phyloP scores from a whole-genome alignment of 2,797 vertebrate species.

The Garrulus glandarius region DNA sequence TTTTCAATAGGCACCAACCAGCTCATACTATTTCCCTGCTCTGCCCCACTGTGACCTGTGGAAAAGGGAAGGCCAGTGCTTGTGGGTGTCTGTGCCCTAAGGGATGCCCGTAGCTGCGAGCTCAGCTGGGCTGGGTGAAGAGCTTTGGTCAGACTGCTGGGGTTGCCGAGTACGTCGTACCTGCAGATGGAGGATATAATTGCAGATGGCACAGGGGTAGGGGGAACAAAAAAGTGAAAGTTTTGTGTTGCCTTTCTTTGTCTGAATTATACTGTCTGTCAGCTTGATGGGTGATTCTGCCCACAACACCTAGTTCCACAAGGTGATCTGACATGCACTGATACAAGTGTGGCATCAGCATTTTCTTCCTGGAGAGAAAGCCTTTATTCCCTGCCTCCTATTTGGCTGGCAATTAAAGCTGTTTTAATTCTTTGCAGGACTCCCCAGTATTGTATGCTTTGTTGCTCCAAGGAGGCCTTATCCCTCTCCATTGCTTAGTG shows the following conservation, averaged over 20 bases:
- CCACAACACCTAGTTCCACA: neutral
- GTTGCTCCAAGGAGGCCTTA: neutral
- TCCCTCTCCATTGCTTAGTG: neutral
- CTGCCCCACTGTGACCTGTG: rapidly evolving
- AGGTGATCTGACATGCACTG: neutral
- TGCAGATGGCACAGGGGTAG: neutral
- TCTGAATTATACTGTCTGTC: neutral
- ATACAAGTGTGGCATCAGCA: neutral
- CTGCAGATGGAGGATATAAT: neutral
- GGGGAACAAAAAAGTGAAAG: neutral
- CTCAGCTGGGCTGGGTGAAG: neutral
- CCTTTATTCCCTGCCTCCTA: neutral
- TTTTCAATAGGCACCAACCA: neutral
- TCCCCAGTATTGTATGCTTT: neutral
- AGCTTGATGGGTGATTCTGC: neutral
- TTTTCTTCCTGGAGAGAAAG: neutral
- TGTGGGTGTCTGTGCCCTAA: neutral
- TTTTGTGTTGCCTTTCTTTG: neutral
- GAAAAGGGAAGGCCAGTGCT: neutral
- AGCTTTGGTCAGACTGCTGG: neutral
- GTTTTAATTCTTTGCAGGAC: neutral
- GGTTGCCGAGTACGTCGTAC: rapidly evolving
- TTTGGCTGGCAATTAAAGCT: neutral
- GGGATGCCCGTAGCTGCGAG: neutral
- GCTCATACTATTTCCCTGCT: neutral